Evolutionary conservation across 2,888 invertebrate genomes (phyloP).

Genomic region (Argyra leucocephala): DNA sequence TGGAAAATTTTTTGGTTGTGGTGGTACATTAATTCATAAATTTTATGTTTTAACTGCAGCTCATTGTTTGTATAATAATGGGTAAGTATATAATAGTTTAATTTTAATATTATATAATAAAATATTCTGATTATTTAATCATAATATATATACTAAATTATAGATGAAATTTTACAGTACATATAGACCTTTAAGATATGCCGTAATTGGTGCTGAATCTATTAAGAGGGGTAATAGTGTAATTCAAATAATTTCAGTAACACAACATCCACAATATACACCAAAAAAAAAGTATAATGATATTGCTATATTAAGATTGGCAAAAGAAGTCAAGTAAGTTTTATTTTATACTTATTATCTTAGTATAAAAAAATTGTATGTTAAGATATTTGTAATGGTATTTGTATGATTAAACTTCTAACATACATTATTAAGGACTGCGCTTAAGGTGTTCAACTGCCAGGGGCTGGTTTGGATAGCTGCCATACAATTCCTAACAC

Average conservation of each 20-base stretch:
- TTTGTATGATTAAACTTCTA: no score
- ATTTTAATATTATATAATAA: no score
- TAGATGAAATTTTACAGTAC: neutral
- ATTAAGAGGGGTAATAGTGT: neutral
- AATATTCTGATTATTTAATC: slow-evolving; percentile 7
- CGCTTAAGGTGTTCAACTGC: no score
- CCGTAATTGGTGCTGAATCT: neutral
- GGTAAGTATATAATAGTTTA: slow-evolving; percentile 7
- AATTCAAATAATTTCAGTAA: slow-evolving; percentile 8
- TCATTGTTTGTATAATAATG: slow-evolving; percentile 13
- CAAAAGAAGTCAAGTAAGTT: slow-evolving; percentile 24
- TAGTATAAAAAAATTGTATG: no score
- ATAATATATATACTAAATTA: neutral
- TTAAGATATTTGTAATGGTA: no score
- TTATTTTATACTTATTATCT: no score
- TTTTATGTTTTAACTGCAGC: slow-evolving; percentile 15
- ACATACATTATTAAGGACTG: no score
- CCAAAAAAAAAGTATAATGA: slow-evolving; percentile 12
- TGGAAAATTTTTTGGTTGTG: slow-evolving; percentile 12
- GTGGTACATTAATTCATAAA: slow-evolving; percentile 8
- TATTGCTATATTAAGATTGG: slow-evolving; percentile 13
- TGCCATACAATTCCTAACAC: no score
- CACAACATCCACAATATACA: slow-evolving; percentile 20
- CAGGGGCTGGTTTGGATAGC: no score
- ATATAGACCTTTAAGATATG: neutral